Evolutionary conservation across 2,797 vertebrate species (phyloP).

Genomic region (Sternarchorhynchus goeldii): DNA sequence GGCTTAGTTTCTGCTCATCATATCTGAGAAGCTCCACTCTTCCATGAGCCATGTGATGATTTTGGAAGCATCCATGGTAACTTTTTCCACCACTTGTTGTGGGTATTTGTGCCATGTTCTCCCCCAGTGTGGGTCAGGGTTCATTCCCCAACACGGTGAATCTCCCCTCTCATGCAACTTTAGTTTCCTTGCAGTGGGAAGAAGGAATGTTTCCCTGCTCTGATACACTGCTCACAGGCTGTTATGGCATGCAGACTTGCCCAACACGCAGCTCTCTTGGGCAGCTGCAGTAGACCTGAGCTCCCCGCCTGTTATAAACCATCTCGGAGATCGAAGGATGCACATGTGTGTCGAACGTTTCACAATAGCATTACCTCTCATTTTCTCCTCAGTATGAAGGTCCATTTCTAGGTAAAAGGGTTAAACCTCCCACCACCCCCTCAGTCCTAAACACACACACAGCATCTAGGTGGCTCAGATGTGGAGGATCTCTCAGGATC

Average conservation of each 20-base stretch:
- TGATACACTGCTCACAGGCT: too few relatives aligned
- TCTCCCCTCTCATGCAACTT: too few relatives aligned
- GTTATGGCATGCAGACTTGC: too few relatives aligned
- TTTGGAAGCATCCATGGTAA: not conserved
- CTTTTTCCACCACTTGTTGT: not conserved
- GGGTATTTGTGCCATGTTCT: not conserved
- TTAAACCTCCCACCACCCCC: not conserved
- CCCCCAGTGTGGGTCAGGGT: not conserved
- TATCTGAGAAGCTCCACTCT: too few relatives aligned
- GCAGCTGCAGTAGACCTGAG: too few relatives aligned
- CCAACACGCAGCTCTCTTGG: too few relatives aligned
- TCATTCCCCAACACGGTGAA: too few relatives aligned
- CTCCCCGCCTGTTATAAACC: too few relatives aligned
- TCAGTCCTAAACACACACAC: not conserved
- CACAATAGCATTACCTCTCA: slow-evolving; percentile 14
- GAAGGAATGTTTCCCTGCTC: too few relatives aligned
- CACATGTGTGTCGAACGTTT: not conserved
- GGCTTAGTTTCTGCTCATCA: too few relatives aligned
- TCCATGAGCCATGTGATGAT: too few relatives aligned
- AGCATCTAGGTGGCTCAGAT: slow-evolving; percentile 16
- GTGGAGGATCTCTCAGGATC: not conserved
- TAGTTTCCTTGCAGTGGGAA: too few relatives aligned
- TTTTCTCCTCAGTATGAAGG: not conserved
- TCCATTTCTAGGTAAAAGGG: slow-evolving; percentile 14
- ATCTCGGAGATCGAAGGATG: not conserved